Conservation (phyloP, 2,113 vertebrate species). For the Uria aalge region DNA sequence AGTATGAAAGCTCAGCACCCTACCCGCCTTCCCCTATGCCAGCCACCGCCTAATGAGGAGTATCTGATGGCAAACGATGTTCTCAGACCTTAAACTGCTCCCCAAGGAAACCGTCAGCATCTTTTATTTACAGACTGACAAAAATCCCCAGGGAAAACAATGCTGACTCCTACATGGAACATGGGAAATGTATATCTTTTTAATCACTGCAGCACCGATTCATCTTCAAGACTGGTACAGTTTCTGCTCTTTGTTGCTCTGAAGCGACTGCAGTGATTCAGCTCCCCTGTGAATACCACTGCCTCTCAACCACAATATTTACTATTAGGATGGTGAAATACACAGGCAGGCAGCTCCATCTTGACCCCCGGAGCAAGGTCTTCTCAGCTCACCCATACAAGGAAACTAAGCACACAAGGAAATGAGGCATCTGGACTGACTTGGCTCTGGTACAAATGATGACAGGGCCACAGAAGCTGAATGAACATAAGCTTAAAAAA, state of each 20-base stretch:
- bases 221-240: background rate
- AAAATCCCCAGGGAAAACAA: conserved; percentile 12
- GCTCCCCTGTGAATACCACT: conserved; percentile 1
- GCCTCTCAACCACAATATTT: conserved; percentile 22
- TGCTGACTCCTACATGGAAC: background rate
- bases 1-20: background rate
- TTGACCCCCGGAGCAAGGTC: background rate
- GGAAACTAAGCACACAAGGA: background rate
- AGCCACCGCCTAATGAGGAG: background rate
- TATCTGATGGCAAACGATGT: background rate
- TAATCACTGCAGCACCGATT: conserved; percentile 5
- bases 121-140: conserved; percentile 30
- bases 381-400: background rate
- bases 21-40: background rate
- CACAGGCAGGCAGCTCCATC: background rate
- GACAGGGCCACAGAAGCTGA: background rate
- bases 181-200: background rate
- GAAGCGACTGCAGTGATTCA: background rate
- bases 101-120: background rate
- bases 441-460: background rate
- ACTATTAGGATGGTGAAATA: background rate
- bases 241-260: conserved; percentile 14
- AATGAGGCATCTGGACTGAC: background rate
- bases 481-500: background rate
- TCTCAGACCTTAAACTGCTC: conserved; percentile 1